Evolutionary conservation across 2,113 vertebrate species (phyloP), one percentile per base, ranked within the genome.

Genomic region (Oenanthe melanoleuca): DNA sequence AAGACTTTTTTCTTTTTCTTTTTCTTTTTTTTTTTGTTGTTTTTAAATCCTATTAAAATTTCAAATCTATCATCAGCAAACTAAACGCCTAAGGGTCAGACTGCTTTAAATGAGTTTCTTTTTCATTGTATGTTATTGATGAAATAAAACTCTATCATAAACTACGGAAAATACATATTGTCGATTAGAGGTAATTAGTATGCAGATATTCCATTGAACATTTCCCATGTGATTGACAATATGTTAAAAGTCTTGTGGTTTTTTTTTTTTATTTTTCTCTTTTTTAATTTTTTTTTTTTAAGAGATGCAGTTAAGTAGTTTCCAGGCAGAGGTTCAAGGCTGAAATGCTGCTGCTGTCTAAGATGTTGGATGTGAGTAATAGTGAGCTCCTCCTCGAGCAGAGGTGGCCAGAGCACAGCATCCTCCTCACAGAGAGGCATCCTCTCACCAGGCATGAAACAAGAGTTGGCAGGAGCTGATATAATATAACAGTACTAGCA

Each of bases 121-220:
- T 97, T 97, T 97, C 95, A 63, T 57, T 96, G 95, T 96, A 96
- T 84, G 63, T 97, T 96, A 97, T 86, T 84, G 95, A 97, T 96
- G 98, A 97, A 96, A 97, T 96, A 97, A 97, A 97, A 98, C 89
- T 74, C 93, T 98, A 98, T 64, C 77, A 84, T 96, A 96, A 98
- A 97, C 97, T 97, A 98, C 97, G 80, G 96, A 97, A 97, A 97
- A 95, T 97, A 96, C 97, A 98, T 92, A 65, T 97, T 93, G 93
- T 97, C 95, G 92, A 98, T 98, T 97, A 97, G 97, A 98, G 97
- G 97, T 98, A 98, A 98, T 98, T 98, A 98, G 97, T 98, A 98
- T 97, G 97, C 92, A 92, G 96, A 96, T 97, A 97, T 96, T 96
- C 97, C 97, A 93, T 94, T 96, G 95, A 95, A 95, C 84, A 75